Percentiles rank a stretch among this genome's conserved stretches.
Conservation (phyloP, 2,113 vertebrate genomes). For the Anolis sagrei region DNA sequence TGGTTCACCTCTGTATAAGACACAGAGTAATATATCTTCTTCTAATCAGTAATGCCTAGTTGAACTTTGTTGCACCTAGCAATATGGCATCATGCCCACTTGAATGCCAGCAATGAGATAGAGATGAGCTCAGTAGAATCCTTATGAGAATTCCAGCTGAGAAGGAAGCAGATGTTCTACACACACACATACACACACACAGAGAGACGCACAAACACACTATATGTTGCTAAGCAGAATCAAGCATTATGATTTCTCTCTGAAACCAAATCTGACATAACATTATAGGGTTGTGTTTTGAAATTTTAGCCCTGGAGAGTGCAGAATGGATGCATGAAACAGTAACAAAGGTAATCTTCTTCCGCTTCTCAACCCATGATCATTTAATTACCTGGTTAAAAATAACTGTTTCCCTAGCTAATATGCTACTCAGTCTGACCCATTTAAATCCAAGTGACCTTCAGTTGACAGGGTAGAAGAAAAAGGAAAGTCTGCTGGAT, state of each 20-base stretch:
- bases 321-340: slow-evolving; percentile 61
- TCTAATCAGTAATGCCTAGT: background rate
- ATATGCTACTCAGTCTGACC: slow-evolving; percentile 68
- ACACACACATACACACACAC: background rate
- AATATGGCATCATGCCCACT: background rate
- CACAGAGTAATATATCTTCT: background rate
- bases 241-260: slow-evolving; percentile 44
- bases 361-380: slow-evolving; percentile 76
- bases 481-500: background rate
- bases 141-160: slow-evolving; percentile 15
- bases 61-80: background rate
- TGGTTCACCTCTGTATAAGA: background rate
- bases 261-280: slow-evolving; percentile 34
- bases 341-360: slow-evolving; percentile 75
- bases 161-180: background rate
- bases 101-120: background rate
- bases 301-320: slow-evolving; percentile 64
- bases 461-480: background rate
- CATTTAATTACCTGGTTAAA: slow-evolving; percentile 73
- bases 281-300: slow-evolving; percentile 67
- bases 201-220: background rate
- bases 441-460: slow-evolving; percentile 38
- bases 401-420: slow-evolving; percentile 75
- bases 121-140: background rate
- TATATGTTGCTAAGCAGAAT: slow-evolving; percentile 31